Conservation (phyloP, 2,888 invertebrate genomes). For the Nomada ruficornis region DNA sequence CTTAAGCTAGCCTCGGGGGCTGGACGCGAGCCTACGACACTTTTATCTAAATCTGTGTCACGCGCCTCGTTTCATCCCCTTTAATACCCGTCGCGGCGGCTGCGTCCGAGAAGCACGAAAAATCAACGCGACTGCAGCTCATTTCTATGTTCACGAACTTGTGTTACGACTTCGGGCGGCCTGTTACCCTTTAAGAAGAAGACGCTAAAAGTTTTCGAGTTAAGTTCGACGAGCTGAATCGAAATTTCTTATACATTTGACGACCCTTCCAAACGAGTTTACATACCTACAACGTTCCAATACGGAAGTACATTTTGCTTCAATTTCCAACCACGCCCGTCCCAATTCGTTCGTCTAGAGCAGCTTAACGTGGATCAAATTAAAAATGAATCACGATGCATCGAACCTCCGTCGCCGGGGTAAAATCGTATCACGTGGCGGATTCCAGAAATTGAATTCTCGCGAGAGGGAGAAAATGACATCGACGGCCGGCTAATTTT, state of each 20-base stretch:
- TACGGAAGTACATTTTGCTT: background rate
- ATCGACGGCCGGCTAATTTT: slow-evolving; percentile 41
- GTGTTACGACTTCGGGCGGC: background rate
- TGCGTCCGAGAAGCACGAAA: slow-evolving; percentile 21
- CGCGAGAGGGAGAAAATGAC: slow-evolving; percentile 31
- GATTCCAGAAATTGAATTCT: slow-evolving; percentile 51
- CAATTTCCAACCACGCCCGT: background rate
- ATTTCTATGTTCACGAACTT: background rate
- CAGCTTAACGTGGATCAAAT: slow-evolving; percentile 38
- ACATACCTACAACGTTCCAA: too few species aligned
- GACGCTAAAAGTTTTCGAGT: too few species aligned
- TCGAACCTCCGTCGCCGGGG: slow-evolving; percentile 18
- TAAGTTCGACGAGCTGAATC: too few species aligned
- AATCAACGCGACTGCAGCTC: background rate
- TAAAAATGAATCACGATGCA: slow-evolving; percentile 47
- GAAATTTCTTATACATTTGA: too few species aligned
- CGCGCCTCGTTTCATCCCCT: slow-evolving; percentile 74
- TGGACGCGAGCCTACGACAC: slow-evolving; percentile 40
- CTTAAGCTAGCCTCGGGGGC: slow-evolving; percentile 64
- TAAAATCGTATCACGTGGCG: slow-evolving; percentile 28
- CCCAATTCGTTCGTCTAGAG: background rate
- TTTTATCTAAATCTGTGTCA: slow-evolving; percentile 79
- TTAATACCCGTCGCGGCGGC: slow-evolving; percentile 59
- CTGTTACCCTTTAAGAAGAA: background rate
- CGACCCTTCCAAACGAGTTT: too few species aligned